Evolutionary conservation across 1,140 invertebrate species (phyloP).

Genomic region (Mesaphorura yosii): DNA sequence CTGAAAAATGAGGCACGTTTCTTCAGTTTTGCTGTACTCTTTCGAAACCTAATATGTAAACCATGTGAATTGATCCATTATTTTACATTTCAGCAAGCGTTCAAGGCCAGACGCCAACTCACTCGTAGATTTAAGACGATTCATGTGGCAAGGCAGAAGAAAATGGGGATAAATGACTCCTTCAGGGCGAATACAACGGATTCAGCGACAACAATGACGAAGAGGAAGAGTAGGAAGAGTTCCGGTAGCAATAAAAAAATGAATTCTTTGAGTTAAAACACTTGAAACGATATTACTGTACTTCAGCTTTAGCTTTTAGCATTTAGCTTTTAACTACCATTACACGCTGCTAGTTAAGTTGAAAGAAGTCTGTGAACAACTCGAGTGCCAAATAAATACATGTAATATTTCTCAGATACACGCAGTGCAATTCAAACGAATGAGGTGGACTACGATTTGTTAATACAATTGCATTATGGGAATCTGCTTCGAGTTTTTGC

Average conservation of each 20-base stretch:
- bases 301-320: background rate
- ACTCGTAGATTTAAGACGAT: slow-evolving; percentile 40
- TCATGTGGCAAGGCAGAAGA: slow-evolving; percentile 30
- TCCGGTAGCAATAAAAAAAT: too few species aligned
- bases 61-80: slow-evolving; percentile 14
- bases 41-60: slow-evolving; percentile 1
- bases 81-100: slow-evolving; percentile 38
- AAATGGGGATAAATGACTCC: too few species aligned
- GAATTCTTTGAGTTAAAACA: slow-evolving; percentile 2
- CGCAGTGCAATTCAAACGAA: too few species aligned
- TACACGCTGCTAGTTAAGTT: too few species aligned
- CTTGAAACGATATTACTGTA: background rate
- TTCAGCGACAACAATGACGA: background rate
- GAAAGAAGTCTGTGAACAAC: too few species aligned
- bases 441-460: too few species aligned
- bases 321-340: slow-evolving; percentile 4
- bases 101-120: slow-evolving; percentile 38
- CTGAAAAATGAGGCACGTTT: slow-evolving; percentile 43
- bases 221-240: background rate
- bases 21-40: too few species aligned
- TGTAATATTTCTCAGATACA: too few species aligned
- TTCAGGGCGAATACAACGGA: too few species aligned
- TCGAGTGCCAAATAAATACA: too few species aligned
- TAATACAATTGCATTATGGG: too few species aligned
- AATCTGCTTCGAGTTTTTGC: too few species aligned